phyloP scores from a whole-genome alignment of 2,888 invertebrate species.

The Chymomyza amoena region DNA sequence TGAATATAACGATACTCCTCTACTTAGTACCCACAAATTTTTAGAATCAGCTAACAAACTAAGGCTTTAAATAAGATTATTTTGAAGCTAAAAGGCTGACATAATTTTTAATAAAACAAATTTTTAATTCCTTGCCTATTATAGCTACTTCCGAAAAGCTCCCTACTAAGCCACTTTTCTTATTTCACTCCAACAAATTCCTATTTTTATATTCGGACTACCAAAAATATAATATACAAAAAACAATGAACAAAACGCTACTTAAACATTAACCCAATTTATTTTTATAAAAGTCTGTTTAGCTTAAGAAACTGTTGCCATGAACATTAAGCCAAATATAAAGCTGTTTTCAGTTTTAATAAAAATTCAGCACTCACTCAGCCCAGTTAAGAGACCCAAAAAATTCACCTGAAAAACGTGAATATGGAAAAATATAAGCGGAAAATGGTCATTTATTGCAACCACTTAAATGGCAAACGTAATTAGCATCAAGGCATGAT shows the following conservation, averaged over 20 bases:
- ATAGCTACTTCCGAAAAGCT: too few species aligned
- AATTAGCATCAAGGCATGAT: conserved; percentile 70
- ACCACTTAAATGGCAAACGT: conserved; percentile 70
- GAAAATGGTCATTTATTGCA: conserved; percentile 60
- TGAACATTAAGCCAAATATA: not conserved
- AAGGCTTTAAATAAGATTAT: too few species aligned
- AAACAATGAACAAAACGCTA: not conserved
- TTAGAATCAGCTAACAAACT: too few species aligned
- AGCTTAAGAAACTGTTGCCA: not conserved
- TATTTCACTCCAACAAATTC: too few species aligned
- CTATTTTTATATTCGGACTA: too few species aligned
- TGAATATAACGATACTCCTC: too few species aligned
- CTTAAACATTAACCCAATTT: not conserved
- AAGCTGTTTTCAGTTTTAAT: not conserved
- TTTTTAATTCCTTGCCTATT: too few species aligned
- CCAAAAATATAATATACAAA: too few species aligned
- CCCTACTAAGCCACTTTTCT: too few species aligned
- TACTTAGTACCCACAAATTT: too few species aligned
- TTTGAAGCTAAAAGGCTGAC: too few species aligned
- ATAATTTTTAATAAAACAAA: too few species aligned
- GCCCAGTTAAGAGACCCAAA: not conserved
- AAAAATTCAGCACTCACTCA: not conserved
- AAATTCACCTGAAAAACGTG: not conserved
- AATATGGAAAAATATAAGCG: conserved; percentile 23
- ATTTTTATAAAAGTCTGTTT: not conserved